Evolutionary conservation across 2,797 vertebrate genomes (phyloP), one percentile per base, ranked within the genome.

Genomic region (Borostomias antarcticus): DNA sequence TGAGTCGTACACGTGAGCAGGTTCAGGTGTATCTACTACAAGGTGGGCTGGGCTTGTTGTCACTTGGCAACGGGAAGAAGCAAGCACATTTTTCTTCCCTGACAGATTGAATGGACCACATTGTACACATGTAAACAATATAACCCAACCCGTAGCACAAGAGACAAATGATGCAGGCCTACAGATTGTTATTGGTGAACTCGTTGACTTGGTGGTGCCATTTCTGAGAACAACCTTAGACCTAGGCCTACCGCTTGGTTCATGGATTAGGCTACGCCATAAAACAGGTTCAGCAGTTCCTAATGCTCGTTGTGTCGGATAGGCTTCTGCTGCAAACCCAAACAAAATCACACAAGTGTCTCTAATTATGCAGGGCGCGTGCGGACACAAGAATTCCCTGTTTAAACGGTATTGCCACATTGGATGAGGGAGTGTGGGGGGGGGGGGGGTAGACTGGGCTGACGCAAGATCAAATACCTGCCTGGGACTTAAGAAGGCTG

Each of bases 1-100:
- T 17, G n/a, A 19, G n/a, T 7, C 92, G 21, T 68, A 89, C 82
- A 89, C 84, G 77, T 91, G 85, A 59, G 8, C 26, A 9, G 5
- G 72, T 76, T 80, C 87, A 91, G 88, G 90, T 91, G 78, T 79
- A 81, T 53, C 57, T 19, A 11, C 64, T 35, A 66, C 26, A 15
- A 21, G 35, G 35, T 66, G 32, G 89, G 85, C 5, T 80, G 83
- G 72, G 77, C 65, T 58, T 73, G 37, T 4, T 61, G 86, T 89
- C 76, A 82, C 89, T 0, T 65, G 58, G 88, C 72, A 82, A 89
- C 85, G 66, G 19, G 5, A 62, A 82, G 80, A 78, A 85, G 58
- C 52, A 8, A 64, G 65, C 23, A 15, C 26, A 48, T 77, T 74
- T 78, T 79, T 70, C 58, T 72, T 37, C 35, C 8, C 35, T 62